Evolutionary conservation across 2,113 vertebrate genomes (phyloP).

Genomic region (Pachycephala philippinensis): DNA sequence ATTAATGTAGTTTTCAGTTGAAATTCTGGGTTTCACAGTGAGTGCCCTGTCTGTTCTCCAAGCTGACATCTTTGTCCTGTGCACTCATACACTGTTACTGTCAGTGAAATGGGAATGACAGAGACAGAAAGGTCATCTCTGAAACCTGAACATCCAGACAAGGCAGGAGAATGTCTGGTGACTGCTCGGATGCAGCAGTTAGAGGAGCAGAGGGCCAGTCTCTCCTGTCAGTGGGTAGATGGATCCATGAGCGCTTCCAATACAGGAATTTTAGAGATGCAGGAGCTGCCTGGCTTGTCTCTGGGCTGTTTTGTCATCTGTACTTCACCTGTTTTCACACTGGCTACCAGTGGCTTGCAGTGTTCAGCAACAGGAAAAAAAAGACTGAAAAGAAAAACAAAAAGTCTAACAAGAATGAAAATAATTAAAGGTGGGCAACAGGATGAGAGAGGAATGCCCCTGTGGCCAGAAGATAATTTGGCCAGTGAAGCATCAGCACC

Average conservation of each 20-base stretch:
- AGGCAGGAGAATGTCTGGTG: background rate
- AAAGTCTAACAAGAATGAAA: background rate
- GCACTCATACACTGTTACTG: background rate
- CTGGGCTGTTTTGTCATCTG: background rate
- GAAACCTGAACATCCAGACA: background rate
- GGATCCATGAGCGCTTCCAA: background rate
- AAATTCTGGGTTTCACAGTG: background rate
- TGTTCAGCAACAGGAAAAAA: background rate
- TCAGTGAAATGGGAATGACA: background rate
- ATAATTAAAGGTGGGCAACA: background rate
- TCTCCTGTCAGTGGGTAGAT: background rate
- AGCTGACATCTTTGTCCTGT: background rate
- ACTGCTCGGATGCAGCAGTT: background rate
- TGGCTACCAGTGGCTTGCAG: background rate
- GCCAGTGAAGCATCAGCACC: background rate
- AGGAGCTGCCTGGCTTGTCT: background rate
- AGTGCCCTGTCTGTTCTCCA: background rate
- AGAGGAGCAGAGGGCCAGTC: background rate
- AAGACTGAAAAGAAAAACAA: background rate
- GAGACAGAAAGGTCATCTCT: background rate
- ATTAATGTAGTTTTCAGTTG: background rate
- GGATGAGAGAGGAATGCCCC: background rate
- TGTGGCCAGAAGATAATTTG: background rate
- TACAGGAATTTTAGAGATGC: background rate
- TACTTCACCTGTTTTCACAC: background rate